A percentile compares a stretch with the other conserved stretches of the same genome.
Conservation (phyloP, 2,113 vertebrate species). For the Geothlypis trichas region DNA sequence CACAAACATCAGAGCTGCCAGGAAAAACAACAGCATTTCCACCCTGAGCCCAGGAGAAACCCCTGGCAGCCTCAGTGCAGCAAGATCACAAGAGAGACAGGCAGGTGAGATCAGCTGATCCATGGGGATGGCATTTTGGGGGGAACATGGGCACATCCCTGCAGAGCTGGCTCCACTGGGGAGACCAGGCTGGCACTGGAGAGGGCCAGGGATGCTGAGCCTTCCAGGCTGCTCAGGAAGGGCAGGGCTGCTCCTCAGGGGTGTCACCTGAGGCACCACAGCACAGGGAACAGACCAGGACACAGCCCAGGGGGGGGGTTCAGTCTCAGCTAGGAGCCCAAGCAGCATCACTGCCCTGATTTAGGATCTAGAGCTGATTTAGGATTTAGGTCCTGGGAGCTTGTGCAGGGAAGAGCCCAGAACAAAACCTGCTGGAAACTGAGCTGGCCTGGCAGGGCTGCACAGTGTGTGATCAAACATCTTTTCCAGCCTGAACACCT, state of each 20-base stretch:
- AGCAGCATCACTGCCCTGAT: neutral
- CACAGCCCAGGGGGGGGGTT: neutral
- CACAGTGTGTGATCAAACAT: neutral
- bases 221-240: neutral
- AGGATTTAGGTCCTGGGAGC: neutral
- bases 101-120: neutral
- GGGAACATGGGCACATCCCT: neutral
- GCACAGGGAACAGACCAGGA: neutral
- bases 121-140: rapidly evolving
- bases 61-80: neutral
- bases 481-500: neutral
- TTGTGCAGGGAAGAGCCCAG: neutral
- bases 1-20: neutral
- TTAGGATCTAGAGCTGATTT: neutral
- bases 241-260: neutral
- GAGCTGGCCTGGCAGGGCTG: neutral
- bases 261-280: neutral
- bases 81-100: neutral
- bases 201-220: neutral
- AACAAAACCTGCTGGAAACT: neutral
- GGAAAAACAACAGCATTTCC: neutral
- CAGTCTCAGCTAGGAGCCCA: neutral
- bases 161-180: neutral
- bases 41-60: neutral
- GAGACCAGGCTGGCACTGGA: neutral